These are phyloP conservation scores for Heptranchias perlo DNA, from an alignment of 2,113 vertebrate species.

Conservation along the genomic window DNA sequence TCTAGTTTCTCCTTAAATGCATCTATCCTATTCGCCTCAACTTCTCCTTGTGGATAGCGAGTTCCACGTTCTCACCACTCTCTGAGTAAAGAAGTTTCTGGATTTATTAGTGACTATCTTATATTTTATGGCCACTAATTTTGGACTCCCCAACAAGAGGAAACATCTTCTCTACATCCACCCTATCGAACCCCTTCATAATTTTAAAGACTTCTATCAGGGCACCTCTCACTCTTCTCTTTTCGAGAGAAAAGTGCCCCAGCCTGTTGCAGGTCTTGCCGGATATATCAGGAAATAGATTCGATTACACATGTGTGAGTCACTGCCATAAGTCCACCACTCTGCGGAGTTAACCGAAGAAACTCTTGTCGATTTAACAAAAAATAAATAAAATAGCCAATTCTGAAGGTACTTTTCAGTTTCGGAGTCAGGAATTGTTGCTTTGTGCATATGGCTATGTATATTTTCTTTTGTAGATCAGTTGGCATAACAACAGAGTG, in stretches of 20 bases:
- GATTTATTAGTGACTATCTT: neutral
- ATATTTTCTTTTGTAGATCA: neutral
- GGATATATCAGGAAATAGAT: neutral
- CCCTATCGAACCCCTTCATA: neutral
- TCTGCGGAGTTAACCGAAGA: neutral
- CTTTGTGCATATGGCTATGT: neutral
- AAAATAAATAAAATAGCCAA: neutral
- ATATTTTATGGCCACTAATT: neutral
- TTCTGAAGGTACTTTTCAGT: neutral
- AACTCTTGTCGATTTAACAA: neutral
- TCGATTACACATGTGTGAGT: too few relatives aligned
- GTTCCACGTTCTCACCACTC: neutral
- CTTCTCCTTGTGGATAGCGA: neutral
- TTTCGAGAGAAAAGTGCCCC: too few relatives aligned
- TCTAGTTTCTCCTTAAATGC: neutral
- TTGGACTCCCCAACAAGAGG: neutral
- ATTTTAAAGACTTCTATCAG: neutral
- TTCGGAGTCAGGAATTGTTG: neutral
- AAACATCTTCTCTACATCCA: neutral
- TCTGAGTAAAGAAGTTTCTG: neutral
- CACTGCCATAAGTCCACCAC: neutral
- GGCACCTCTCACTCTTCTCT: neutral
- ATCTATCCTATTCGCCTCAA: neutral
- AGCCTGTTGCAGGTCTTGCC: neutral
- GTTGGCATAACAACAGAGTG: slow-evolving; percentile 18